These are phyloP conservation scores for Oryzias melastigma DNA, from an alignment of 2,113 vertebrate genomes.

Conservation along the genomic window DNA sequence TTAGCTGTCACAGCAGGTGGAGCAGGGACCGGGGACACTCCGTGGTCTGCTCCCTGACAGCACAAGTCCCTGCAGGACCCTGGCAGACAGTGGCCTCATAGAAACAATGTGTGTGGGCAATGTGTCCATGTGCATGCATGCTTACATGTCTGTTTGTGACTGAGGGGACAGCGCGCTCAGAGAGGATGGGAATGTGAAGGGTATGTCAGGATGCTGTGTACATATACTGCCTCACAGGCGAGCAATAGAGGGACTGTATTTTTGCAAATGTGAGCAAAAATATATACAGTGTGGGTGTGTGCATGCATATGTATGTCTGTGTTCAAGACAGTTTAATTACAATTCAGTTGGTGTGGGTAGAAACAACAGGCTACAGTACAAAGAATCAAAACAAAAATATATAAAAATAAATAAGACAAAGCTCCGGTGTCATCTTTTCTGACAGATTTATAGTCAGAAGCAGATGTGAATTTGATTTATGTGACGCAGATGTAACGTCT, in stretches of 20 bases:
- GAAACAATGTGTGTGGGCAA: conserved; percentile 13
- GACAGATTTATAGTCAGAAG: conserved; percentile 29
- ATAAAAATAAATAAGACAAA: conserved; percentile 21
- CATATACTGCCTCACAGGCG: conserved; percentile 23
- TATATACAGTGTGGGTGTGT: conserved; percentile 11
- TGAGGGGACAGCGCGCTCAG: conserved; percentile 4
- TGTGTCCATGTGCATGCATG: conserved; percentile 17
- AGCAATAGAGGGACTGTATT: conserved; percentile 15
- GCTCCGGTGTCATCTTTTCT: conserved; percentile 4
- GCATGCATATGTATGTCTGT: conserved; percentile 10
- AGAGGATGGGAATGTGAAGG: conserved; percentile 25
- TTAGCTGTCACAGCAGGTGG: conserved; percentile 77
- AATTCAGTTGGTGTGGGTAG: conserved; percentile 28
- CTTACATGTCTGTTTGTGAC: conserved; percentile 12
- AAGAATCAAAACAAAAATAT: background rate
- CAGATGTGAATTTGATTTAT: conserved; percentile 41
- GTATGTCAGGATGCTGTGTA: conserved; percentile 28
- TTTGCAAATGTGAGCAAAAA: conserved; percentile 12
- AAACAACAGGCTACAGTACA: conserved; percentile 1
- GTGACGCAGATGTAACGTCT: conserved; percentile 19
- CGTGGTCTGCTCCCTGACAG: conserved; percentile 67
- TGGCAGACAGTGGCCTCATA: conserved; percentile 48
- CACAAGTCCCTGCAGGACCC: conserved; percentile 51
- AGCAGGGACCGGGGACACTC: conserved; percentile 53
- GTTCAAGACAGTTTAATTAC: conserved; percentile 42